A percentile compares a stretch with the other conserved stretches of the same genome.
These are phyloP conservation scores for Intellagama lesueurii DNA, from an alignment of 2,797 vertebrate genomes.

Conservation along the genomic window DNA sequence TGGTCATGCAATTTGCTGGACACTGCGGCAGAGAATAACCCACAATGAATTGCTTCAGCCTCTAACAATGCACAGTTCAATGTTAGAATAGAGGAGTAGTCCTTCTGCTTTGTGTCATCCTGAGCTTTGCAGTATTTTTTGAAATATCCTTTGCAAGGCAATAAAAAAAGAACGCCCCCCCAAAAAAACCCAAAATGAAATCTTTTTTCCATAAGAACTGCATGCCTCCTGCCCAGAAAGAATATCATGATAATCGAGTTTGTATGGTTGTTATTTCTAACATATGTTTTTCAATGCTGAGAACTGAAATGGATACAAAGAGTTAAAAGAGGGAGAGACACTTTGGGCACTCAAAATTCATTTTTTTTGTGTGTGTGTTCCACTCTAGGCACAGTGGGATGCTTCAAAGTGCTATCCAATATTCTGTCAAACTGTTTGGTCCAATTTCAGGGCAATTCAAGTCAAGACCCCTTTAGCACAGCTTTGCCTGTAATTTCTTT, in stretches of 20 bases:
- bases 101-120: conserved; percentile 58
- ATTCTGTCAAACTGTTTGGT: conserved; percentile 54
- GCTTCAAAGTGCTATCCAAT: conserved; percentile 39
- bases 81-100: conserved; percentile 71
- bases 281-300: conserved; percentile 4
- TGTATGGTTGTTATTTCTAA: conserved; percentile 29
- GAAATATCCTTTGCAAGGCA: conserved; percentile 45
- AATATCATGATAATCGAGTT: conserved; percentile 33
- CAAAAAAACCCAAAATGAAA: background rate
- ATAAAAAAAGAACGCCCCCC: background rate
- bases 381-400: conserved; percentile 57
- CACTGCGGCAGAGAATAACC: conserved; percentile 72
- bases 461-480: conserved; percentile 66
- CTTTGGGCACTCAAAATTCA: conserved; percentile 68
- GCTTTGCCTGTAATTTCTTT: conserved; percentile 55
- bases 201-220: conserved; percentile 31
- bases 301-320: background rate
- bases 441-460: conserved; percentile 66
- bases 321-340: conserved; percentile 39
- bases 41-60: conserved; percentile 70
- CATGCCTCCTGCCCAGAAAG: conserved; percentile 32
- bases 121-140: conserved; percentile 63
- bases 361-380: conserved; percentile 47
- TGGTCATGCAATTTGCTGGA: conserved; percentile 80
- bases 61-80: conserved; percentile 69